Conservation (phyloP, 2,888 invertebrate species). For the Polymixis lichenea region DNA sequence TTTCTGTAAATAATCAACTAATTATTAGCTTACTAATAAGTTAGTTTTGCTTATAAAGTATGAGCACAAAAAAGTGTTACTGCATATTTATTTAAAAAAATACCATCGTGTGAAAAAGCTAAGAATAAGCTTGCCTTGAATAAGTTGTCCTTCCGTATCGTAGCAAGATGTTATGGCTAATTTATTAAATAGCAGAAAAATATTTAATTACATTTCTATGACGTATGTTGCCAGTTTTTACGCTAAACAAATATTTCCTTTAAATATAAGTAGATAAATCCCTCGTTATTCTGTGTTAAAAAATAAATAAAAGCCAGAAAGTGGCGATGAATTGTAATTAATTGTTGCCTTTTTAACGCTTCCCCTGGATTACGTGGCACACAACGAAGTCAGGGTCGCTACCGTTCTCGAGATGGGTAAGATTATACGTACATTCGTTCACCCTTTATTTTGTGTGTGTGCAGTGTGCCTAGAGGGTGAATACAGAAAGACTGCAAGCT, state of each 20-base stretch:
- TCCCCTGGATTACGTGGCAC: constrained; percentile 86
- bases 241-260: constrained; percentile 10
- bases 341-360: constrained; percentile 91
- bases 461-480: constrained; percentile 15
- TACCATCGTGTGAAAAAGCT: constrained; percentile 36
- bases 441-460: constrained; percentile 20
- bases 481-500: neutral
- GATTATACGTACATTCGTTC: constrained; percentile 64
- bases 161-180: constrained; percentile 13
- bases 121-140: constrained; percentile 40
- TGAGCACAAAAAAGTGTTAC: constrained; percentile 18
- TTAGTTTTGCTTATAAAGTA: neutral
- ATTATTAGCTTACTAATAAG: neutral
- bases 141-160: constrained; percentile 36
- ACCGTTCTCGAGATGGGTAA: constrained; percentile 94
- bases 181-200: constrained; percentile 21
- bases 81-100: constrained; percentile 36
- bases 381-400: constrained; percentile 93
- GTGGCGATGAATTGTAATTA: constrained; percentile 88
- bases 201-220: neutral
- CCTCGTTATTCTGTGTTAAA: neutral
- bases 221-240: constrained; percentile 22
- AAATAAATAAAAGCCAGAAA: constrained; percentile 61
- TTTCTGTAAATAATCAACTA: constrained; percentile 2
- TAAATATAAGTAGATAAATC: neutral